These are phyloP conservation scores for Agapornis canus DNA, from an alignment of 2,797 vertebrate genomes.

Conservation along the genomic window DNA sequence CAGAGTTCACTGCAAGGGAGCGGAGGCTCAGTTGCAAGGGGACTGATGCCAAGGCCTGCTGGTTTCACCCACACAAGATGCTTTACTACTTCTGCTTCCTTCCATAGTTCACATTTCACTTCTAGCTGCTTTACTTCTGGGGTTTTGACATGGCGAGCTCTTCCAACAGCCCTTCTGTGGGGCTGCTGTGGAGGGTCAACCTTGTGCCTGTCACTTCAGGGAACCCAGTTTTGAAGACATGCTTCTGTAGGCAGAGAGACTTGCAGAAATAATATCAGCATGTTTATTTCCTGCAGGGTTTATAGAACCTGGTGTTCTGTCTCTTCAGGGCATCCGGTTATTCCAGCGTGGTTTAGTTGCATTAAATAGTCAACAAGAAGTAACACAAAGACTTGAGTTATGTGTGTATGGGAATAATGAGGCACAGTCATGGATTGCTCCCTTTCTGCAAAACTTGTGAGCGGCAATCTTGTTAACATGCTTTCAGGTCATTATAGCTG, in stretches of 20 bases:
- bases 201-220: neutral
- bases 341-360: neutral
- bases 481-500: neutral
- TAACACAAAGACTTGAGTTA: neutral
- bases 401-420: neutral
- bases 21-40: accelerated
- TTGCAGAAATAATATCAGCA: neutral
- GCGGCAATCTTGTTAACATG: neutral
- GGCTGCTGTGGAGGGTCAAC: neutral
- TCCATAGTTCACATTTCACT: neutral
- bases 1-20: accelerated
- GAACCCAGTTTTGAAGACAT: neutral
- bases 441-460: neutral
- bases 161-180: neutral
- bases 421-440: neutral
- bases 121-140: neutral
- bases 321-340: neutral
- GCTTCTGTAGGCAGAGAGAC: neutral
- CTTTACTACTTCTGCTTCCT: neutral
- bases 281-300: neutral
- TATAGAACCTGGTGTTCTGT: neutral
- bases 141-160: neutral
- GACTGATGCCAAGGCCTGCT: neutral
- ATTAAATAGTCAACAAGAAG: neutral
- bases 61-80: neutral